Evolutionary conservation across 2,797 vertebrate species (phyloP), one percentile per base, ranked within the genome.

Genomic region (Melanotaenia maccullochi): DNA sequence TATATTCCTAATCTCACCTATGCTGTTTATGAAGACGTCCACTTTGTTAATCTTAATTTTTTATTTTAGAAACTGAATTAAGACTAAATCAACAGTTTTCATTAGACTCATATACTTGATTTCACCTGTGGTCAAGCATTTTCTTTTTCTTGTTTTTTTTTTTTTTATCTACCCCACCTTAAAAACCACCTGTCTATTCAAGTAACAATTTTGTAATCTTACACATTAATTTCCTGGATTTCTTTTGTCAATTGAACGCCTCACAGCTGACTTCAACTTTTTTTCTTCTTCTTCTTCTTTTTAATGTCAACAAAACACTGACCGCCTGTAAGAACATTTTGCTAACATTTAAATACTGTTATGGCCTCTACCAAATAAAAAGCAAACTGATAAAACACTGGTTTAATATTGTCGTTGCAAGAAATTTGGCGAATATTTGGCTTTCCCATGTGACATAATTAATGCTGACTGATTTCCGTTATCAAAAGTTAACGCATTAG

Each of bases 221-320:
- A 30, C 9, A 20, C 0, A 1, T 65, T 9, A 2, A 14, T 60
- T 67, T 73, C 64, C 71, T 36, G 52, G 33, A 47, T 47, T 47
- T 47, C 20, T 20, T 16, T n/a, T 20, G 22, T 62, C 28, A 59
- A 13, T 4, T 85, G 78, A 90, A 89, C 68, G 78, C 60, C 0
- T 3, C 85, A 76, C 55, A 9, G 12, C 30, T 77, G 24, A 55
- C 65, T 71, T 65, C n/a, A 56, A 62, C 54, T n/a, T 8, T 36
- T 44, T n/a, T 35, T 30, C 14, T 14, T 13, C 36, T 2, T 36
- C 22, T 25, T 30, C 28, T 30, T 30, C 28, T 30, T 30, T 30
- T 30, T 30, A 30, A 28, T 67, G 51, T 78, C 67, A 84, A 78
- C 72, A 79, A 77, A 33, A 65, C 47, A 33, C 25, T 3, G 59